phyloP scores from a whole-genome alignment of 2,797 vertebrate species.

The Alcedo atthis region DNA sequence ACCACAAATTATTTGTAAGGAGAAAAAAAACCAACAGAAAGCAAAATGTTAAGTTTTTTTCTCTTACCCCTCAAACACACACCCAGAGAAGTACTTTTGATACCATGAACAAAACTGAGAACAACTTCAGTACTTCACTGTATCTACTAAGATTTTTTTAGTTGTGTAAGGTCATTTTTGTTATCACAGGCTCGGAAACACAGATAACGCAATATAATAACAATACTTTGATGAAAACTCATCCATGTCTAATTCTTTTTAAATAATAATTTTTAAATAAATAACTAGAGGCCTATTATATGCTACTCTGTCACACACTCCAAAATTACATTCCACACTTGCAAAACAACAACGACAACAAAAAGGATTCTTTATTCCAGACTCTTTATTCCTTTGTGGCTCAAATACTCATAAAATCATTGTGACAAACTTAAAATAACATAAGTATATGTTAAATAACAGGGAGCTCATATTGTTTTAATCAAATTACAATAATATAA shows the following conservation, averaged over 20 bases:
- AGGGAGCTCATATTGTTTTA: not conserved
- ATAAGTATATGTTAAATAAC: not conserved
- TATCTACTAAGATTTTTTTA: not conserved
- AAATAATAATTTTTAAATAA: too few species aligned
- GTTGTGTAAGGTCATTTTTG: not conserved
- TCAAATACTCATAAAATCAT: not conserved
- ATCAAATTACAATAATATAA: not conserved
- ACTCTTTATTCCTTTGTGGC: not conserved
- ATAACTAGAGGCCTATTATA: not conserved
- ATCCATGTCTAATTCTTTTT: not conserved
- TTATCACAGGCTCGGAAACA: not conserved
- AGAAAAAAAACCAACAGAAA: slow-evolving; percentile 56
- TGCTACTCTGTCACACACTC: not conserved
- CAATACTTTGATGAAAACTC: not conserved
- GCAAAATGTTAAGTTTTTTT: slow-evolving; percentile 69
- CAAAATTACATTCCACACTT: not conserved
- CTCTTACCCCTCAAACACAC: not conserved
- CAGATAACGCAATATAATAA: not conserved
- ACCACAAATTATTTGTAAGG: slow-evolving; percentile 76
- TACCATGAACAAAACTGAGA: not conserved
- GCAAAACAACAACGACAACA: not conserved
- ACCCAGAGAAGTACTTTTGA: not conserved
- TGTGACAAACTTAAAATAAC: not conserved
- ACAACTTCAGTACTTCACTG: not conserved
- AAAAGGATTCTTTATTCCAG: not conserved